phyloP scores from a whole-genome alignment of 2,113 vertebrate genomes.

The Poeciliopsis retropinna region DNA sequence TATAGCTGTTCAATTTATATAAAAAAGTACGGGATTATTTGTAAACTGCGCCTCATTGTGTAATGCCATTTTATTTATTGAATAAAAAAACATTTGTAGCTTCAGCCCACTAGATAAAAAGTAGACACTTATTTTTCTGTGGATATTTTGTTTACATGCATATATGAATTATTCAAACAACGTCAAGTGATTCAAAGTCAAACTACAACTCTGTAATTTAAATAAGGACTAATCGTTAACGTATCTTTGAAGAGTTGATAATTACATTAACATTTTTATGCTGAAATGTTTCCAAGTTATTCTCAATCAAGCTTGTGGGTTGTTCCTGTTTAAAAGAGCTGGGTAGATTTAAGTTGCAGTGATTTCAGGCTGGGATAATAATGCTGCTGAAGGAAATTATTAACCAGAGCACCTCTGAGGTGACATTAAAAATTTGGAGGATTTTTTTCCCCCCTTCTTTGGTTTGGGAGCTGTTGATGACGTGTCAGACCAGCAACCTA shows the following conservation, averaged over 20 bases:
- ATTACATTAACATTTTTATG: constrained; percentile 41
- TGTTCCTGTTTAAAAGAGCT: constrained; percentile 30
- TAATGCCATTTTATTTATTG: background rate
- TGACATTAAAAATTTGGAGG: background rate
- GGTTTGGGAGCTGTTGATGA: constrained; percentile 23
- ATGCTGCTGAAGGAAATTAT: background rate
- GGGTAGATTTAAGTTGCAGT: constrained; percentile 1
- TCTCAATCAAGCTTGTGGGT: constrained; percentile 24
- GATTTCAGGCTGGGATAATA: background rate
- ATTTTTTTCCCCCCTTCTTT: background rate
- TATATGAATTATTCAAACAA: constrained; percentile 40
- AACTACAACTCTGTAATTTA: constrained; percentile 29
- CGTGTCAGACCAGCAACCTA: constrained; percentile 45
- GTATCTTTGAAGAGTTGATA: constrained; percentile 13
- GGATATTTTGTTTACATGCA: background rate
- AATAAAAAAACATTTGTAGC: background rate
- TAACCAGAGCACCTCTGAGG: background rate
- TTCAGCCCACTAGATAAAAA: background rate
- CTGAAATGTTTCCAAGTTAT: constrained; percentile 14
- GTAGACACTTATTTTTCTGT: background rate
- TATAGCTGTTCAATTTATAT: too few species aligned
- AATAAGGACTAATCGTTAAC: constrained; percentile 1
- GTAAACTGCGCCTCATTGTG: too few species aligned
- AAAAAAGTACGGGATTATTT: too few species aligned
- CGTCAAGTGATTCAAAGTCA: constrained; percentile 29